These are phyloP conservation scores for Taenioides sp. DNA, from an alignment of 2,797 vertebrate species.

Conservation along the genomic window DNA sequence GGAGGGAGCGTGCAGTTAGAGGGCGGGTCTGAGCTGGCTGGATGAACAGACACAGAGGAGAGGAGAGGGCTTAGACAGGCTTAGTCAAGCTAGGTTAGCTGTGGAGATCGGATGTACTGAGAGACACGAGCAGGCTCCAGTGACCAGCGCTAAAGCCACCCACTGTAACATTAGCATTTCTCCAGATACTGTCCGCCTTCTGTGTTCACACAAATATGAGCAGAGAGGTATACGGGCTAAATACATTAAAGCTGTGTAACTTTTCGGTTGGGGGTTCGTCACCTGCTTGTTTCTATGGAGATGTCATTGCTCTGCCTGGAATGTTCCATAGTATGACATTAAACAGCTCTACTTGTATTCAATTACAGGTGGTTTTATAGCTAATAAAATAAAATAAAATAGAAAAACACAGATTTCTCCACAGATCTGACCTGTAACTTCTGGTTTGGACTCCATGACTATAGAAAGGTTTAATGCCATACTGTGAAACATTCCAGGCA, in stretches of 20 bases:
- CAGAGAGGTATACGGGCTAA: neutral
- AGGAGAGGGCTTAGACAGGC: conserved; percentile 54
- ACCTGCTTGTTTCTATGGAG: too few species aligned
- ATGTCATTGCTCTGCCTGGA: too few species aligned
- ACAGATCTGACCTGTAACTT: too few species aligned
- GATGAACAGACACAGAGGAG: conserved; percentile 33
- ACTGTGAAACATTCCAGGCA: too few species aligned
- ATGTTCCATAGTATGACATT: too few species aligned
- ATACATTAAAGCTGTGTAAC: neutral
- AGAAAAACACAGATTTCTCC: too few species aligned
- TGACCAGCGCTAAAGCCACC: conserved; percentile 47
- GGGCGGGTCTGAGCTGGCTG: neutral
- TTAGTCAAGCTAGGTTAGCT: conserved; percentile 63
- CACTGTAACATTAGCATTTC: conserved; percentile 49
- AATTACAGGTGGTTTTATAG: too few species aligned
- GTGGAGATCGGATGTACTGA: conserved; percentile 51
- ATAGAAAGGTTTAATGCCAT: too few species aligned
- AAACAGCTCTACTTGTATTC: too few species aligned
- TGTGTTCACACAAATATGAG: neutral
- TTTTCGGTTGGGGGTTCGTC: too few species aligned
- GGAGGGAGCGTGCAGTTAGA: neutral
- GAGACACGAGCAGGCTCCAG: conserved; percentile 27
- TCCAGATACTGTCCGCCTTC: conserved; percentile 23
- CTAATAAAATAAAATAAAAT: too few species aligned
- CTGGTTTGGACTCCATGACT: too few species aligned